A percentile compares a stretch with the other conserved stretches of the same genome.
Evolutionary conservation across 2,888 invertebrate genomes (phyloP).

Genomic region (Chloroclystis v-ata): DNA sequence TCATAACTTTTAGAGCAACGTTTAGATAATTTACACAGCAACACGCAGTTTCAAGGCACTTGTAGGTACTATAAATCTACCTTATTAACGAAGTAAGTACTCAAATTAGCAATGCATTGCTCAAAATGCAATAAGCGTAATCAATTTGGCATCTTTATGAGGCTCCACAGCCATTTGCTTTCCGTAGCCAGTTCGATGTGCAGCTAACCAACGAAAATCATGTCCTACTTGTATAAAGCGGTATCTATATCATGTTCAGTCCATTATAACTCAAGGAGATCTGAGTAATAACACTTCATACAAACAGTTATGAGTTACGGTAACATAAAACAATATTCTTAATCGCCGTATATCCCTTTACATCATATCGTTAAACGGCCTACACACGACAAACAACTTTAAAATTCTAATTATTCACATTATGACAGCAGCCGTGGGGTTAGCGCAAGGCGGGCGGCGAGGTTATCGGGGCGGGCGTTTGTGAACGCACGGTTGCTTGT

Average conservation of each 20-base stretch:
- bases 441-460: slow-evolving; percentile 32
- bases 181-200: no score
- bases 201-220: no score
- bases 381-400: slow-evolving; percentile 45
- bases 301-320: slow-evolving; percentile 20
- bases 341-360: slow-evolving; percentile 31
- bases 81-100: no score
- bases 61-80: no score
- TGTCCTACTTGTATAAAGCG: no score
- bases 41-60: no score
- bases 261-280: slow-evolving; percentile 8
- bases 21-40: no score
- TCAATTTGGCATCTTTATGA: no score
- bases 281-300: slow-evolving; percentile 16
- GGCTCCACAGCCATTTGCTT: no score
- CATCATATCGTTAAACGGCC: slow-evolving; percentile 41
- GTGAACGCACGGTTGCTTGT: slow-evolving; percentile 59
- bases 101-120: no score
- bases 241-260: neutral
- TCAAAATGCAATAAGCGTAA: no score
- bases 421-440: slow-evolving; percentile 37
- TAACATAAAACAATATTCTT: slow-evolving; percentile 23
- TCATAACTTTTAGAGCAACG: no score
- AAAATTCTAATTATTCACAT: slow-evolving; percentile 50
- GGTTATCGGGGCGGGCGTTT: slow-evolving; percentile 43